These are phyloP conservation scores for Periophthalmus modestus DNA, from an alignment of 2,113 vertebrate species.

Conservation along the genomic window DNA sequence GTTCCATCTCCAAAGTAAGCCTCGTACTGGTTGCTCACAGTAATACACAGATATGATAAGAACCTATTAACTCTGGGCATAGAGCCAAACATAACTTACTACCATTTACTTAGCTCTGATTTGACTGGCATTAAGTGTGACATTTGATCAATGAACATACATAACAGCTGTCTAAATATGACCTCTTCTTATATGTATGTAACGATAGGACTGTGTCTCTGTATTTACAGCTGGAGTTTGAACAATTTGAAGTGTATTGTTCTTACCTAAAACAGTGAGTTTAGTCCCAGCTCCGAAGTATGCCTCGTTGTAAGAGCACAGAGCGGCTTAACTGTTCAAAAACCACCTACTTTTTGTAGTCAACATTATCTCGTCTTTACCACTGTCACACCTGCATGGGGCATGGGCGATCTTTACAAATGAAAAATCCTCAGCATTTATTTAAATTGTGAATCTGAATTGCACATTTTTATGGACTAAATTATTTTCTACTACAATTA, in stretches of 20 bases:
- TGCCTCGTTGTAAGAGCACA: conserved; percentile 57
- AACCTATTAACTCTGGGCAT: conserved; percentile 24
- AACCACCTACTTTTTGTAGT: conserved; percentile 29
- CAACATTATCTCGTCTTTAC: neutral
- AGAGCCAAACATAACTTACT: conserved; percentile 30
- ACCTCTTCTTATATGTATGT: neutral
- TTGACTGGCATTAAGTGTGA: neutral
- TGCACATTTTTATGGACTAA: neutral
- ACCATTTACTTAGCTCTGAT: neutral
- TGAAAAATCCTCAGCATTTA: neutral
- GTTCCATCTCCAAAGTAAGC: conserved; percentile 59
- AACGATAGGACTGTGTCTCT: neutral
- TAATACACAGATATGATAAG: conserved; percentile 17
- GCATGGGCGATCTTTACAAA: neutral
- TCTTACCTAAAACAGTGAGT: conserved; percentile 74
- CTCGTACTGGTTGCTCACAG: conserved; percentile 33
- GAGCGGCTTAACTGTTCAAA: conserved; percentile 39
- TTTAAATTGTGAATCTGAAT: neutral
- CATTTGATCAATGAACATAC: neutral
- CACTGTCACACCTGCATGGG: neutral
- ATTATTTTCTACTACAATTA: neutral
- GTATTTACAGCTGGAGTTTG: neutral
- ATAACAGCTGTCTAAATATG: neutral
- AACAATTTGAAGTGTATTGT: neutral
- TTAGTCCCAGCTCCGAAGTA: conserved; percentile 71